Base-by-base conservation (phyloP, 2,797 vertebrate species). In the Lophotriccus pileatus region DNA sequence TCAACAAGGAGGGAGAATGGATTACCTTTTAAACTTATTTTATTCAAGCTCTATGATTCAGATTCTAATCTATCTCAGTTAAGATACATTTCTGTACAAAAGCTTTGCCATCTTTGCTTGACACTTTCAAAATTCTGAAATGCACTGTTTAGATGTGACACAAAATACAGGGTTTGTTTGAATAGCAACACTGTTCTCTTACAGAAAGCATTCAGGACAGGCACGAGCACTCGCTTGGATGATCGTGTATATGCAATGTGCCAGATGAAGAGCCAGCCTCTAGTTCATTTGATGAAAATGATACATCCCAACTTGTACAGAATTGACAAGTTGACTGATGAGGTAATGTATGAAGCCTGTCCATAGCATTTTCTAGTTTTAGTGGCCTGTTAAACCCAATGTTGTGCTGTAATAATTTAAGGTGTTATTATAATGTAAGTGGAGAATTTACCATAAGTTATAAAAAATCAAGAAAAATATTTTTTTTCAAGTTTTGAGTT, bases 171-270 rank as follows among this genome's bases (percentile, higher is more conserved):
- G n/a, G 39, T 62, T 79, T 58, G n/a, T 43, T 55, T 85, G 53
- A 69, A 41, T 56, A 21, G 59, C 52, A 16, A 2, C 2, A 4
- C 32, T 73, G 47, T 87, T 94, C 76, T 77, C 52, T 82, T 94
- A 14, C 97, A 99, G 99, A 99, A 99, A 99, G 99, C 99, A 3
- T 98, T 99, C 93, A 98, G 99, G 94, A 99, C 98, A 0, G 99
- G 99, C 44, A 99, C 97, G 18, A 99, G 99, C 94, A 99, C 99
- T 3, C 98, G 99, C 44, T 97, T 99, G 97, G 99, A 99, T 83
- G 99, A 99, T 93, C 98, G 99, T 1, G 98, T 99, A 15, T 99
- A 98, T 56, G 98, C 99, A 73, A 99, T 99, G 99, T 99, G 99
- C 50, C 99, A 99, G 97, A 99, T 99, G 81, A 99, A 99, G 98